phyloP scores from a whole-genome alignment of 2,113 vertebrate species.

The Ceyx melanurus region DNA sequence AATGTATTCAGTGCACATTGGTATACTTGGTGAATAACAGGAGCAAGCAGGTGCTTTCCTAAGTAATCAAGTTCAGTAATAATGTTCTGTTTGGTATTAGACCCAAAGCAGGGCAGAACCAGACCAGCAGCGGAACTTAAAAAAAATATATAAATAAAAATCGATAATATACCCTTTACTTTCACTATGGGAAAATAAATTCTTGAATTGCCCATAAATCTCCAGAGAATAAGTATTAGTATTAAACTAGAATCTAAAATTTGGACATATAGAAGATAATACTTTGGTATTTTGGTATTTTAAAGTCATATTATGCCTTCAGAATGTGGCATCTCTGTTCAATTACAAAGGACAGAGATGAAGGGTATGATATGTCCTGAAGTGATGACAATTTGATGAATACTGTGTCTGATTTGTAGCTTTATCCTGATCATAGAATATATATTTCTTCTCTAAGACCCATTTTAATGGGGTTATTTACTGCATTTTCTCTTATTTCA shows the following conservation, averaged over 20 bases:
- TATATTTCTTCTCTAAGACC: not conserved
- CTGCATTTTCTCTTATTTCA: not conserved
- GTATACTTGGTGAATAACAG: not conserved
- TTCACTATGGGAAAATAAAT: not conserved
- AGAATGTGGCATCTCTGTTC: constrained; percentile 2
- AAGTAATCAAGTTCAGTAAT: not conserved
- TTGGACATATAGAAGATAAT: no score
- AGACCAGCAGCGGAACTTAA: not conserved
- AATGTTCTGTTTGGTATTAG: not conserved
- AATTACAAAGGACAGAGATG: constrained; percentile 26
- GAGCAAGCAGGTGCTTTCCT: not conserved
- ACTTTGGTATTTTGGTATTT: not conserved
- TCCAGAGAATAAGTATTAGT: not conserved
- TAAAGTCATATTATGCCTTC: constrained; percentile 5
- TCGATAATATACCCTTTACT: not conserved
- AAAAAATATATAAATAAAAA: no score
- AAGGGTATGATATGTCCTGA: constrained; percentile 17
- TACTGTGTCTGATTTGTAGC: constrained; percentile 52
- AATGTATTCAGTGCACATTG: not conserved
- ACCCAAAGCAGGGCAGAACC: not conserved
- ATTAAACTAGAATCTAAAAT: no score
- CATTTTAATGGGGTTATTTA: not conserved
- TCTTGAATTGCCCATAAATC: not conserved
- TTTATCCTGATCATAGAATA: not conserved
- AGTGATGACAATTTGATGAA: constrained; percentile 50